Percentiles rank a stretch among this genome's conserved stretches.
Evolutionary conservation across 1,140 invertebrate species (phyloP).

Genomic region (Anoplolepis gracilipes): DNA sequence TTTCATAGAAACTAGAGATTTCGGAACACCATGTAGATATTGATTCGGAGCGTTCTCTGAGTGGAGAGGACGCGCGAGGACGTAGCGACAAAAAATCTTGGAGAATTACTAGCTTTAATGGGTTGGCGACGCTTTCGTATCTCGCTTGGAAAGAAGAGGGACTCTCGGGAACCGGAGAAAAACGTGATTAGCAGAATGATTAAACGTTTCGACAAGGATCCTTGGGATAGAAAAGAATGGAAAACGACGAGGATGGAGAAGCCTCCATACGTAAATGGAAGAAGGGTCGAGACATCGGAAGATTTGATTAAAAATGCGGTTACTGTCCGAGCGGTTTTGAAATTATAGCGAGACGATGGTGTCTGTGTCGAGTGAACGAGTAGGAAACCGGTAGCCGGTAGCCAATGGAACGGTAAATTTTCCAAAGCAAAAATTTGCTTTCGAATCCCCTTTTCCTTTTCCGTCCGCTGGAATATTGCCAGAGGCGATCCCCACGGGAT

Average conservation of each 20-base stretch:
- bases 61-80: not conserved
- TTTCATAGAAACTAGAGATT: not conserved
- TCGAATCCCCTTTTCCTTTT: constrained; percentile 15
- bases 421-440: constrained; percentile 30
- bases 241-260: constrained; percentile 11
- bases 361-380: not conserved
- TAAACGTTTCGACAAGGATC: constrained; percentile 65
- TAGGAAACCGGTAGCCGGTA: constrained; percentile 36
- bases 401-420: constrained; percentile 52
- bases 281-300: not conserved
- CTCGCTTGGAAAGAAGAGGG: not conserved
- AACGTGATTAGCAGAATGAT: constrained; percentile 62
- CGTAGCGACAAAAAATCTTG: constrained; percentile 37
- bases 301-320: constrained; percentile 68
- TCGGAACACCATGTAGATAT: constrained; percentile 30
- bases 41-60: not conserved
- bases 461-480: constrained; percentile 30
- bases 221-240: constrained; percentile 25
- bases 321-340: constrained; percentile 39
- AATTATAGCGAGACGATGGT: constrained; percentile 58
- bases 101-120: constrained; percentile 58
- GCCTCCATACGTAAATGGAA: not conserved
- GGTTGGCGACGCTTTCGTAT: constrained; percentile 36
- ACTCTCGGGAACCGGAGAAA: constrained; percentile 30
- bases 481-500: constrained; percentile 42